phyloP scores from a whole-genome alignment of 2,113 vertebrate species.

The Chunga burmeisteri region DNA sequence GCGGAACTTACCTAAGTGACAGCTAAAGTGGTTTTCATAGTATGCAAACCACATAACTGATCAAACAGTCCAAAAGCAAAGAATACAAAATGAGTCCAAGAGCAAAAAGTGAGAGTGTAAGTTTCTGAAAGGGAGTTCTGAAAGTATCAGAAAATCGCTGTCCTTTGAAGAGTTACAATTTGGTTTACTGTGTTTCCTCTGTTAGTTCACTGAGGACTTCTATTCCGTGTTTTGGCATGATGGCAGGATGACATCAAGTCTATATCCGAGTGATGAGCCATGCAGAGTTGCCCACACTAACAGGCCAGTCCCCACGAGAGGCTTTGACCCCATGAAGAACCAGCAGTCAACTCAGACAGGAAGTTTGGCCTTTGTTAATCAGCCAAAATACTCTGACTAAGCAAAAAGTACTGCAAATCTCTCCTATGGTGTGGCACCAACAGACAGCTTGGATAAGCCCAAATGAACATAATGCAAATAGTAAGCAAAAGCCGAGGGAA shows the following conservation, averaged over 20 bases:
- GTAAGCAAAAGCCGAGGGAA: neutral
- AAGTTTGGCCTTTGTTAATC: too few species aligned
- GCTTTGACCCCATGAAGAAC: neutral
- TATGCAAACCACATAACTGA: neutral
- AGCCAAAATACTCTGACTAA: neutral
- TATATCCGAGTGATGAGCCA: neutral
- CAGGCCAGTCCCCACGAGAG: neutral
- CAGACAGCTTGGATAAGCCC: neutral
- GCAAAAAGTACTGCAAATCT: neutral
- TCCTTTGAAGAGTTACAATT: neutral
- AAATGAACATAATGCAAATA: neutral
- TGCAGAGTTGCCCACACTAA: rapidly evolving
- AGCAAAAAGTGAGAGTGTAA: neutral
- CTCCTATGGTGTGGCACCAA: neutral
- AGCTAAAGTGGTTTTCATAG: neutral
- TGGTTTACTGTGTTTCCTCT: neutral
- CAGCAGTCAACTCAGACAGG: neutral
- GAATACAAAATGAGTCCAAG: neutral
- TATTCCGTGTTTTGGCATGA: neutral
- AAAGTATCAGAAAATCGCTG: neutral
- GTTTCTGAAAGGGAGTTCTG: neutral
- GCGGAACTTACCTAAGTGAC: rapidly evolving
- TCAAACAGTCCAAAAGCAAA: neutral
- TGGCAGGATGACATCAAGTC: neutral
- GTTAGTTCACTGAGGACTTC: neutral